Base-by-base conservation (phyloP, 2,888 invertebrate species). In the Camptogramma bilineatum region DNA sequence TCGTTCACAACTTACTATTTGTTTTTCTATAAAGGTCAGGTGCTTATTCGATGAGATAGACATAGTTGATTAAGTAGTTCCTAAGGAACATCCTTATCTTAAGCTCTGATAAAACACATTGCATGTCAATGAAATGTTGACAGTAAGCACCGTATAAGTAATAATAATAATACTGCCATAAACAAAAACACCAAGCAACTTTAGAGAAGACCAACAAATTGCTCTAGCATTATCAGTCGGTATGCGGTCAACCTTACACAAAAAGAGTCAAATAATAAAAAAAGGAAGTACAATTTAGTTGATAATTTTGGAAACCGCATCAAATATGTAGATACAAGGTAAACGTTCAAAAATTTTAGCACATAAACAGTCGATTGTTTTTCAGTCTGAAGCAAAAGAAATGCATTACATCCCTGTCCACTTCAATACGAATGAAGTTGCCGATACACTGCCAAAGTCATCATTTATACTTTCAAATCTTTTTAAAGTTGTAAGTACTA, bases 381-480 rank as follows among this genome's bases (percentile, higher is more conserved):
- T 73, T 88, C 86, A 89, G 87, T 88, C 87, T 80, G 78, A 79
- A 83, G 76, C 78, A 80, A 84, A 84, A 80, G 72, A 86, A 88
- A 88, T 88, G 88, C 88, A 83, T 68, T 39, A 70, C 70, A 70
- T 83, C 82, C 86, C 86, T 83, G 84, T 84, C 68, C 69, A 58
- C 52, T 50, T 31, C 51, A 48, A 60, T 48, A 48, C 16, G 5
- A 59, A 28, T 47, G n/a, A 34, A 16, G n/a, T 31, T 42, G 16
- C 8, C 44, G 48, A 31, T 54, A 48, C 61, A 57, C 24, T 48
- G 39, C 16, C 58, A 56, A 62, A 61, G 17, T 10, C 28, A 28
- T 28, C 28, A 28, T 28, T n/a, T n/a, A n/a, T n/a, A n/a, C n/a
- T n/a, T 7, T 46, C 5, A 8, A 39, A 39, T 13, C 39, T n/a